Evolutionary conservation across 2,113 vertebrate species (phyloP).

Genomic region (Butastur rufipennis): DNA sequence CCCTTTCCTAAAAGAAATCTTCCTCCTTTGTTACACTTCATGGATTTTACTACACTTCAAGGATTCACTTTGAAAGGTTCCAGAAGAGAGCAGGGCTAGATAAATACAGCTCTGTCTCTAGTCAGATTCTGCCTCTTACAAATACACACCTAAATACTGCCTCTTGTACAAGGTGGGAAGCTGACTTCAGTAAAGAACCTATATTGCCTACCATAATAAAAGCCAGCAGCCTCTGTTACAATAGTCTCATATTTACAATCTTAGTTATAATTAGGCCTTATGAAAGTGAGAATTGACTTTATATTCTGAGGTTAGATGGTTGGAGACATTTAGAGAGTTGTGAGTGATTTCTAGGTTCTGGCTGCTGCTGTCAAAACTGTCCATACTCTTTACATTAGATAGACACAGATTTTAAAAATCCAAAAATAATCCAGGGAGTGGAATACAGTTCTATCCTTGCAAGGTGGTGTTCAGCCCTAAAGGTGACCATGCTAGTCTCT

Average conservation of each 20-base stretch:
- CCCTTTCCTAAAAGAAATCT: not conserved
- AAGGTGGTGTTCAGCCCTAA: not conserved
- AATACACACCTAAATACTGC: not conserved
- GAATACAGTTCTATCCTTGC: not conserved
- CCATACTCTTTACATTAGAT: not conserved
- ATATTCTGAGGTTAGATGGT: not conserved
- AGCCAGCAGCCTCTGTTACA: not conserved
- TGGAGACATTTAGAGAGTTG: not conserved
- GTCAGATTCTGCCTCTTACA: not conserved
- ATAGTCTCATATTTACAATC: not conserved
- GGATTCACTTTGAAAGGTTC: not conserved
- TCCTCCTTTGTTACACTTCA: not conserved
- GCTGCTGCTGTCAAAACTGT: not conserved
- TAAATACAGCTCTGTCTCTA: not conserved
- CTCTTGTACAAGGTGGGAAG: not conserved
- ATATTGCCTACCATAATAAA: not conserved
- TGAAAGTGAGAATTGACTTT: not conserved
- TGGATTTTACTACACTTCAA: no score
- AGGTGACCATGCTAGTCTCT: not conserved
- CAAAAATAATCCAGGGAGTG: not conserved
- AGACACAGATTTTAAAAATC: not conserved
- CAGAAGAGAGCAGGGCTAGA: not conserved
- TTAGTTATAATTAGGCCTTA: not conserved
- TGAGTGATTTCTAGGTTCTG: not conserved
- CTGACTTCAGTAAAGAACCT: not conserved